Conservation (phyloP, 2,113 vertebrate genomes). For the Megaceryle maxima region DNA sequence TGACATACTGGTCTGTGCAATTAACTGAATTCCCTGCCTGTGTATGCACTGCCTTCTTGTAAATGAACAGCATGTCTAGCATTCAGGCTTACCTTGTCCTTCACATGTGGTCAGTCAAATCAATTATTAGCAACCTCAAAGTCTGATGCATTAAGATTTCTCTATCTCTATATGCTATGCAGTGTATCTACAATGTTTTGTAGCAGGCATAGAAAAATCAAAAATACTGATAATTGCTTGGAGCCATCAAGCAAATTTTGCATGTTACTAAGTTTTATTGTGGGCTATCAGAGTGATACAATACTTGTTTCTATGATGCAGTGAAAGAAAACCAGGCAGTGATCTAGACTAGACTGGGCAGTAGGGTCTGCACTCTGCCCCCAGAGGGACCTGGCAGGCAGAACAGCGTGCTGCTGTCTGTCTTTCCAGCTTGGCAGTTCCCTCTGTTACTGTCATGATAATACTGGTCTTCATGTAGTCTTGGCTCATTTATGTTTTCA, state of each 20-base stretch:
- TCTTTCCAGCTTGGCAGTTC: not conserved
- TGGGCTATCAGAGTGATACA: not conserved
- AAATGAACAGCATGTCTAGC: not conserved
- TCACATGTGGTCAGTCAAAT: not conserved
- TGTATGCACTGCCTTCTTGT: not conserved
- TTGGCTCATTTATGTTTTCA: not conserved
- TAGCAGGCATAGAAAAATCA: not conserved
- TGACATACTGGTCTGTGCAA: not conserved
- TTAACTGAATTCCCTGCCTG: not conserved
- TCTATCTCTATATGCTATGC: not conserved
- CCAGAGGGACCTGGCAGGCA: not conserved
- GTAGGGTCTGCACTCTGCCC: not conserved
- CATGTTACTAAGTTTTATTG: not conserved
- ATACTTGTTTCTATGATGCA: not conserved
- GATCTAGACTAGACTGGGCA: not conserved
- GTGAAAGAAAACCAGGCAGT: not conserved
- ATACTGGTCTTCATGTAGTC: not conserved
- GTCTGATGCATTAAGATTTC: not conserved
- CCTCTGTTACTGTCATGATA: constrained; percentile 4
- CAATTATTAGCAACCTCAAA: not conserved
- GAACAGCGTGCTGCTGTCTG: not conserved
- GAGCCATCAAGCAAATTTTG: not conserved
- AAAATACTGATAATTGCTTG: not conserved
- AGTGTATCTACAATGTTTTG: not conserved
- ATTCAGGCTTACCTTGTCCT: not conserved